phyloP scores from a whole-genome alignment of 2,888 invertebrate genomes.

The Caenorhabditis sp. region DNA sequence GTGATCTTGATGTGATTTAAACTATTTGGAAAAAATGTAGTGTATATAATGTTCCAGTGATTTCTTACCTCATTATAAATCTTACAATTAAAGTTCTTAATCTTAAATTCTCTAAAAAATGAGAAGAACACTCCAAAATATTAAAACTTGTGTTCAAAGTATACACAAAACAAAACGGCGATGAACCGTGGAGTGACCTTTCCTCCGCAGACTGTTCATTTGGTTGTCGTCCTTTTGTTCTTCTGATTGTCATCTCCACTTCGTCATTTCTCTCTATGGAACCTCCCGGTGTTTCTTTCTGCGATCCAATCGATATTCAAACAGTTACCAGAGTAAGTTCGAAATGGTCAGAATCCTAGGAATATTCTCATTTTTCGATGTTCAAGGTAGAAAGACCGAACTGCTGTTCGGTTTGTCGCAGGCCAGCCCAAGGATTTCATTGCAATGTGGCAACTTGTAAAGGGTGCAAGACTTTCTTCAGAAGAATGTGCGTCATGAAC shows the following conservation, averaged over 20 bases:
- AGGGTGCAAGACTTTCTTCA: slow-evolving; percentile 65
- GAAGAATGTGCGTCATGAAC: slow-evolving; percentile 42
- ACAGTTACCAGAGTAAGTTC: neutral
- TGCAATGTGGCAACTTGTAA: slow-evolving; percentile 69
- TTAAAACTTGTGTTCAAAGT: too few species aligned
- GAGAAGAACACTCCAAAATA: too few species aligned
- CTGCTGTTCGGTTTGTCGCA: slow-evolving; percentile 64
- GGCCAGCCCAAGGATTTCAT: slow-evolving; percentile 67
- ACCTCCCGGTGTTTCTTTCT: neutral
- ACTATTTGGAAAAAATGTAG: too few species aligned
- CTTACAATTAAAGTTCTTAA: too few species aligned
- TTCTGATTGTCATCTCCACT: neutral
- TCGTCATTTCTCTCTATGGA: neutral
- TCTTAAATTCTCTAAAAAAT: too few species aligned
- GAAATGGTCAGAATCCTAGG: neutral
- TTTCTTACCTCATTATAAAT: too few species aligned
- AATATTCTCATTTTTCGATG: neutral
- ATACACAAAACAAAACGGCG: too few species aligned
- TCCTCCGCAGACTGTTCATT: neutral
- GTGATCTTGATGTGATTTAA: too few species aligned
- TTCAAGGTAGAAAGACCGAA: neutral
- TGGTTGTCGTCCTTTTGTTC: neutral
- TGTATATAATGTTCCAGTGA: too few species aligned
- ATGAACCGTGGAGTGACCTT: too few species aligned
- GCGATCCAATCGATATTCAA: neutral